Conservation (phyloP, 2,797 vertebrate species). For the Phataginus tricuspis region DNA sequence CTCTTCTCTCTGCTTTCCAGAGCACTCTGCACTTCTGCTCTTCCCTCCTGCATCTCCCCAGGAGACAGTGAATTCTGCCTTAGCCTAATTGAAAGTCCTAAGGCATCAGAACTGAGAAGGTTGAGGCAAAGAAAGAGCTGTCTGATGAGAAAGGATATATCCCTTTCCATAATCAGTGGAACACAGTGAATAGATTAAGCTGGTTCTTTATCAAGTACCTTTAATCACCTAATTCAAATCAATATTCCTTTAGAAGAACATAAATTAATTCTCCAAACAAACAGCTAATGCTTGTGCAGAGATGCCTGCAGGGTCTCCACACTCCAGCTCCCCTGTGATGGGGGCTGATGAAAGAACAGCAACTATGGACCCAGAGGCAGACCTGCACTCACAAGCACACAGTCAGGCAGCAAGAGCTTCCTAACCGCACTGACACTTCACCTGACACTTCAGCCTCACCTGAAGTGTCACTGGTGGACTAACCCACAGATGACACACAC, state of each 20-base stretch:
- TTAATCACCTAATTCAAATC: slow-evolving; percentile 82
- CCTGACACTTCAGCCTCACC: neutral
- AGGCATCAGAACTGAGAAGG: slow-evolving; percentile 50
- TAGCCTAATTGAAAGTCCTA: slow-evolving; percentile 42
- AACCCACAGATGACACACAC: neutral
- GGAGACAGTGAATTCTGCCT: slow-evolving; percentile 49
- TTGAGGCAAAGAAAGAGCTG: slow-evolving; percentile 36
- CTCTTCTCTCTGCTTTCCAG: neutral
- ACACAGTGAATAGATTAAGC: slow-evolving; percentile 75
- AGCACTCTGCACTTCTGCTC: neutral
- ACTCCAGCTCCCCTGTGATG: slow-evolving; percentile 57
- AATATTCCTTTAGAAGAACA: slow-evolving; percentile 75
- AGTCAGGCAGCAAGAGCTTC: neutral
- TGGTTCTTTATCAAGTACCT: slow-evolving; percentile 73
- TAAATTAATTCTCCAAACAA: slow-evolving; percentile 81
- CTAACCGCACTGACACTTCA: neutral
- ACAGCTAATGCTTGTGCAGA: slow-evolving; percentile 64
- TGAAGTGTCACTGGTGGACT: neutral
- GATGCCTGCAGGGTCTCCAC: slow-evolving; percentile 57
- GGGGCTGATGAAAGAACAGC: slow-evolving; percentile 2
- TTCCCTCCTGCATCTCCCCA: slow-evolving; percentile 24
- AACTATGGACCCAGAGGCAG: slow-evolving; percentile 32
- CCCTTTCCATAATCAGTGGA: slow-evolving; percentile 74
- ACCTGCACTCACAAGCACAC: neutral
- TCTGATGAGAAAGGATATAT: slow-evolving; percentile 74